These are phyloP conservation scores for Pachyuromys duprasi DNA, from an alignment of 2,797 vertebrate species.

Conservation along the genomic window DNA sequence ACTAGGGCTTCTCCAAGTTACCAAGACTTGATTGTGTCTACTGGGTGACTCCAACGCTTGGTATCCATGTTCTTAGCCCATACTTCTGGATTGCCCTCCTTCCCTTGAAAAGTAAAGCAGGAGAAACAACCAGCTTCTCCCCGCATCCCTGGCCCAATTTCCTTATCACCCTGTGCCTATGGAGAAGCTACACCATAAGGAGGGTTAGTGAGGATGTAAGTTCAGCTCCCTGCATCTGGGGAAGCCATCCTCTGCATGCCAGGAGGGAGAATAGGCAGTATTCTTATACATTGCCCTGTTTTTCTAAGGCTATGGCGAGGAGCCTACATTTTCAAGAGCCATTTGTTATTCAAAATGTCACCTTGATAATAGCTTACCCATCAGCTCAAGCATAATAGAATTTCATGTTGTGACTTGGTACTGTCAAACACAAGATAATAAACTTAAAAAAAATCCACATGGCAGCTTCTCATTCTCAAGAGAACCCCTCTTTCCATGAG, in stretches of 20 bases:
- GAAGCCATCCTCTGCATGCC: neutral
- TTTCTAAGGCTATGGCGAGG: slow-evolving; percentile 48
- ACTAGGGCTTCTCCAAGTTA: neutral
- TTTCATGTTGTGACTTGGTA: slow-evolving; percentile 62
- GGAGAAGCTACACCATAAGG: neutral
- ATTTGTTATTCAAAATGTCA: slow-evolving; percentile 58
- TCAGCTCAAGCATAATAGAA: slow-evolving; percentile 7
- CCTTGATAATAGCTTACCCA: neutral
- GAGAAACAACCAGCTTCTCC: neutral
- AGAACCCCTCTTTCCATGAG: neutral
- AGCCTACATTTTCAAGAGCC: slow-evolving; percentile 45
- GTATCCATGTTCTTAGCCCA: neutral
- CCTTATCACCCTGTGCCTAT: neutral
- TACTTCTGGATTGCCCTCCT: neutral
- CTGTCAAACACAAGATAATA: slow-evolving; percentile 54
- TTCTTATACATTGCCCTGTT: neutral
- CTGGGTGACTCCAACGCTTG: neutral
- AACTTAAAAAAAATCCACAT: neutral
- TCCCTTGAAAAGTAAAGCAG: neutral
- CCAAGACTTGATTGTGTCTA: neutral
- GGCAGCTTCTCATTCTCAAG: slow-evolving; percentile 19
- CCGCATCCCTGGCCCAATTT: neutral
- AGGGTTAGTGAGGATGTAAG: neutral
- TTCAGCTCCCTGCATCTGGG: neutral
- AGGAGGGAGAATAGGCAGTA: neutral